A percentile compares a stretch with the other conserved stretches of the same genome.
phyloP scores from a whole-genome alignment of 2,113 vertebrate genomes.

The Pristiophorus japonicus region DNA sequence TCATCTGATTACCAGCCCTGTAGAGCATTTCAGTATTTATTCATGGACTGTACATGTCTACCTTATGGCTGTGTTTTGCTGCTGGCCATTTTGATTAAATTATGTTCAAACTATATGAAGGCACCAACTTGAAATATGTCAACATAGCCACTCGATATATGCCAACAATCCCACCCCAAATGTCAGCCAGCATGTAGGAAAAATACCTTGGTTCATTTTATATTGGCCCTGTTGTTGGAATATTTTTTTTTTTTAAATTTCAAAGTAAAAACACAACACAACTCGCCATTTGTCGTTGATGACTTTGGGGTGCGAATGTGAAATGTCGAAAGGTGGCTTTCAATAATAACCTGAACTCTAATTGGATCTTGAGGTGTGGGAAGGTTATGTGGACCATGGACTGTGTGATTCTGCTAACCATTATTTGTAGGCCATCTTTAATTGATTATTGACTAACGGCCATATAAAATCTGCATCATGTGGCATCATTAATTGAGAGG shows the following conservation, averaged over 20 bases:
- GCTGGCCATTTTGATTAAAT: not conserved
- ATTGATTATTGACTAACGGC: not conserved
- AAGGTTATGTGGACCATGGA: not conserved
- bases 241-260: no score
- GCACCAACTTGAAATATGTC: not conserved
- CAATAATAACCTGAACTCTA: not conserved
- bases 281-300: not conserved
- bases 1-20: not conserved
- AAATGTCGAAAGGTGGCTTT: not conserved
- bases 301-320: not conserved
- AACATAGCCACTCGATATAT: not conserved
- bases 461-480: not conserved
- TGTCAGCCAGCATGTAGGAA: not conserved
- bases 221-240: not conserved
- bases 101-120: not conserved
- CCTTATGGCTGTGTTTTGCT: not conserved
- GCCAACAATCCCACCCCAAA: not conserved
- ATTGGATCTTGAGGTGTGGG: not conserved
- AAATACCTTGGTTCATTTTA: not conserved
- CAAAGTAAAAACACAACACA: not conserved
- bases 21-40: not conserved
- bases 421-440: not conserved
- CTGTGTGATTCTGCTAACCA: not conserved
- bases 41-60: not conserved
- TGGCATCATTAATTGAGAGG: slow-evolving; percentile 9